Percentiles rank a stretch among this genome's conserved stretches.
Evolutionary conservation across 2,797 vertebrate genomes (phyloP).

Genomic region (Phyllotis vaccarum): DNA sequence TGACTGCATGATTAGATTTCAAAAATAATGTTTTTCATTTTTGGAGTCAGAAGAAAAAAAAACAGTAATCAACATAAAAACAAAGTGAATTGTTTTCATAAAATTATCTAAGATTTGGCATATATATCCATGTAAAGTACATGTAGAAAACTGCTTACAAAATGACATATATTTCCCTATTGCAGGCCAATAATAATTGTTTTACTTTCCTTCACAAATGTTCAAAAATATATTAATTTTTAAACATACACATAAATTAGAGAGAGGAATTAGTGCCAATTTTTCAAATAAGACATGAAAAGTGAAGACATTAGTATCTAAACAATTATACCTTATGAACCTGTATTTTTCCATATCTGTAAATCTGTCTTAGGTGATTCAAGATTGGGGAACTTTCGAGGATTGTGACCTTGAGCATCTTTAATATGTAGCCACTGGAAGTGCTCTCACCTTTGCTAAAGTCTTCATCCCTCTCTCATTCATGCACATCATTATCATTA

Average conservation of each 20-base stretch:
- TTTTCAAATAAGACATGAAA: neutral
- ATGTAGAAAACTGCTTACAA: neutral
- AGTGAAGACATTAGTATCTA: neutral
- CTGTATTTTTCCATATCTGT: neutral
- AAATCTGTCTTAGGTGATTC: neutral
- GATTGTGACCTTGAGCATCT: neutral
- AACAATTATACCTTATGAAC: neutral
- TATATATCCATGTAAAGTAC: neutral
- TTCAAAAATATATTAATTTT: neutral
- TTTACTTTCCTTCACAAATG: neutral
- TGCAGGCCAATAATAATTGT: neutral
- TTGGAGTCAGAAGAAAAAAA: neutral
- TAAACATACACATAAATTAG: neutral
- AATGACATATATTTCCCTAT: neutral
- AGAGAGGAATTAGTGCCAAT: neutral
- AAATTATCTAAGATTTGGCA: neutral
- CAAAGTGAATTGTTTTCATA: neutral
- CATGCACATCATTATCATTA: neutral
- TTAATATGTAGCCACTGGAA: neutral
- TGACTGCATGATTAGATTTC: slow-evolving; percentile 14
- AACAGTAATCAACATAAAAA: neutral
- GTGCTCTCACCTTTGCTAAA: neutral
- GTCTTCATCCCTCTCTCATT: neutral
- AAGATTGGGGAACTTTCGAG: neutral
- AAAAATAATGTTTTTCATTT: neutral